phyloP scores from a whole-genome alignment of 2,113 vertebrate species.

The Propithecus coquereli region DNA sequence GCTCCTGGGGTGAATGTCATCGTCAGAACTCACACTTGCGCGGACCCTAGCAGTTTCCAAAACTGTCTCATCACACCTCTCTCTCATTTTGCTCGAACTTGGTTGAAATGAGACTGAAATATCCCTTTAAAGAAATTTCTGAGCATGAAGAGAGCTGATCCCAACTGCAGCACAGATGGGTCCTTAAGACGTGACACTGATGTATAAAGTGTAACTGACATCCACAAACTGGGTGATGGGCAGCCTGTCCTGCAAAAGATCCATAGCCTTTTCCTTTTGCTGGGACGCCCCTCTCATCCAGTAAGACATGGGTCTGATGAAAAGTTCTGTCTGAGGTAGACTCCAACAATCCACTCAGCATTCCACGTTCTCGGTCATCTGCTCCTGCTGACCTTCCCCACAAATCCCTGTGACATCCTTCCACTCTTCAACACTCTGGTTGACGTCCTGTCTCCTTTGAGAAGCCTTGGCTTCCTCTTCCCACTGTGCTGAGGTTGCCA shows the following conservation, averaged over 20 bases:
- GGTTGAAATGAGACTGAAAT: neutral
- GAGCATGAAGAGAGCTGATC: neutral
- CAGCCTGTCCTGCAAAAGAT: neutral
- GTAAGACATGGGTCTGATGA: neutral
- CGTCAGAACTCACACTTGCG: too few relatives aligned
- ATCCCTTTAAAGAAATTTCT: neutral
- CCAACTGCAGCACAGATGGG: neutral
- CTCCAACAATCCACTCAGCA: neutral
- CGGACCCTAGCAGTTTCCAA: neutral
- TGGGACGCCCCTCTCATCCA: neutral
- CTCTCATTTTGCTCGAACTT: neutral
- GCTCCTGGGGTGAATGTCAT: neutral
- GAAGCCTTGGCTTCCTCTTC: neutral
- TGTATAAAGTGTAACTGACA: neutral
- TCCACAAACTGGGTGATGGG: neutral
- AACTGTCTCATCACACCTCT: neutral
- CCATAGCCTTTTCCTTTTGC: neutral
- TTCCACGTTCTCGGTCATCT: neutral
- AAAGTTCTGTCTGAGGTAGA: neutral
- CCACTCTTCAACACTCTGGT: neutral
- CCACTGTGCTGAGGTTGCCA: neutral
- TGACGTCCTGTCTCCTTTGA: neutral
- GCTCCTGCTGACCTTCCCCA: neutral
- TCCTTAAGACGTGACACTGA: neutral
- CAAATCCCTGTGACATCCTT: neutral